phyloP scores from a whole-genome alignment of 2,113 vertebrate species.

The Odocoileus hemionus region DNA sequence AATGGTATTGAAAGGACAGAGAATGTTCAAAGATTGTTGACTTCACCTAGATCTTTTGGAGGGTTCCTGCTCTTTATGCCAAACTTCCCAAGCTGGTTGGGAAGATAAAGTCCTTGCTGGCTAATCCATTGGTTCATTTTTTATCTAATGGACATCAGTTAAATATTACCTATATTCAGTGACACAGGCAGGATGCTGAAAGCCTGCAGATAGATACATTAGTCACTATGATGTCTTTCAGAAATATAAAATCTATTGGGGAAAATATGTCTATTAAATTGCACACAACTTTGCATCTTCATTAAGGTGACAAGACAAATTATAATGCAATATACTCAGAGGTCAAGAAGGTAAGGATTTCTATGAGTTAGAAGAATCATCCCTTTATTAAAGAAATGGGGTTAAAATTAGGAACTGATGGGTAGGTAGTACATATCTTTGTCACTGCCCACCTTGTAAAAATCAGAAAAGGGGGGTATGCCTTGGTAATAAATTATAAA shows the following conservation, averaged over 20 bases:
- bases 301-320: neutral
- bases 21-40: neutral
- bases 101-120: neutral
- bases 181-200: neutral
- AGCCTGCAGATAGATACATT: neutral
- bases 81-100: neutral
- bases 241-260: neutral
- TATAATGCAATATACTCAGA: neutral
- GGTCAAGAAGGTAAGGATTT: neutral
- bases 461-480: neutral
- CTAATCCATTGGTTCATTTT: neutral
- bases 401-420: neutral
- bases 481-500: neutral
- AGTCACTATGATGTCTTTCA: neutral
- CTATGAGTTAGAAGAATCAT: neutral
- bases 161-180: neutral
- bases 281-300: neutral
- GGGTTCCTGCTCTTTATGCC: neutral
- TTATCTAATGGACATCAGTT: neutral
- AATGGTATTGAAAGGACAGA: neutral
- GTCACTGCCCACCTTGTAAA: neutral
- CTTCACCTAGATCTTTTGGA: neutral
- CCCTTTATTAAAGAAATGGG: neutral
- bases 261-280: neutral
- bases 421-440: accelerated